Conservation (phyloP, 2,797 vertebrate species). For the Acrossocheilus wenchowensis region DNA sequence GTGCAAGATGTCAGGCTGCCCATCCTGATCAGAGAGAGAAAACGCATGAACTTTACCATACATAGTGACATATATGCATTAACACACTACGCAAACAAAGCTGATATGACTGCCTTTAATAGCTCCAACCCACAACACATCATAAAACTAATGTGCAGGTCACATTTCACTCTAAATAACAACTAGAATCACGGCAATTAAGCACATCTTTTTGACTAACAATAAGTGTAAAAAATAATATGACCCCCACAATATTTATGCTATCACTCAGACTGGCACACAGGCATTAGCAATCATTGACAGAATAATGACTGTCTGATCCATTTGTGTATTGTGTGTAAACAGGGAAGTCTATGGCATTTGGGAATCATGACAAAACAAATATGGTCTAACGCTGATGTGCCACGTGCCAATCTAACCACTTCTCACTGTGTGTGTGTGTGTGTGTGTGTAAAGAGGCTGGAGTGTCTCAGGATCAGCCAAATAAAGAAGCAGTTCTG, state of each 20-base stretch:
- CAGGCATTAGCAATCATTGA: background rate
- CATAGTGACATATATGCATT: background rate
- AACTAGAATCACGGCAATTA: background rate
- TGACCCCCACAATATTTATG: background rate
- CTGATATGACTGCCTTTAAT: background rate
- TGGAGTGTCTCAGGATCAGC: background rate
- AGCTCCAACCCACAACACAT: background rate
- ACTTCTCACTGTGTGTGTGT: background rate
- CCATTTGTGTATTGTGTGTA: background rate
- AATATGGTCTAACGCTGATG: background rate
- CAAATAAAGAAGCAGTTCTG: background rate
- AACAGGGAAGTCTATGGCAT: slow-evolving; percentile 13
- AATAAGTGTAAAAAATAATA: background rate
- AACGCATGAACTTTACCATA: slow-evolving; percentile 27
- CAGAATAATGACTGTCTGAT: background rate
- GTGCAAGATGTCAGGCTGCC: slow-evolving; percentile 89
- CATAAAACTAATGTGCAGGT: background rate
- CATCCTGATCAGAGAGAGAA: slow-evolving; percentile 80
- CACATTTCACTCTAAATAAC: background rate
- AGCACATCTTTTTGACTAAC: background rate
- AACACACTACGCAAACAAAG: slow-evolving; percentile 18
- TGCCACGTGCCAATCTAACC: background rate
- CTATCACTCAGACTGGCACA: background rate
- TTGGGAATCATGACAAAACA: background rate
- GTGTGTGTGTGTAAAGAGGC: background rate